Evolutionary conservation across 2,888 invertebrate genomes (phyloP), one percentile per base, ranked within the genome.

Genomic region (Athetis lepigone): DNA sequence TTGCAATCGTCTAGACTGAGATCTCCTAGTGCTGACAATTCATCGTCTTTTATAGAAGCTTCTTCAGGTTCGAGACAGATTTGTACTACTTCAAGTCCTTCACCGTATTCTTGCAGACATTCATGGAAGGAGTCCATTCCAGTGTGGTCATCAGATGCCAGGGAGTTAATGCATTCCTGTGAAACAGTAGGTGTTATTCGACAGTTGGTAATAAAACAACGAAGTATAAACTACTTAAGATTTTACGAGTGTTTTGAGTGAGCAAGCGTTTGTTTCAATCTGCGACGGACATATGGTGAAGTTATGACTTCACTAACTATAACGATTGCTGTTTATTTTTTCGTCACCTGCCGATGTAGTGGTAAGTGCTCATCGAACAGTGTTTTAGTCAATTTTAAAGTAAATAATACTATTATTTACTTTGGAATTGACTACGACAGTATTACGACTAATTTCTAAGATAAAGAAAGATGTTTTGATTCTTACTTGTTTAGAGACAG

Each of bases 101-200:
- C 96, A 5, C 96, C 96, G 75, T 96, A 96, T 80, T 96, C 96
- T 84, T 96, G 96, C 43, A 96, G 94, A 77, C 96, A 96, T 86
- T 96, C 96, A 84, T 96, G 96, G 79, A 96, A 96, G 45, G 96
- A 96, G 62, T 96, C 96, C 88, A 96, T 93, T 42, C 96, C 96
- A 0, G 96, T 96, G 80, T 96, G 96, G 76, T 96, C 96, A 60
- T 96, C 96, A 36, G 96, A 96, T 6, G 95, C 95, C 57, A 96
- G 86, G 1, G 96, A 96, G 81, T 95, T 95, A 61, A 95, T 85
- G 77, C 91, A 95, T 89, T 95, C 95, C 95, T 95, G 91, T 75
- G 75, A 83, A 85, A 83, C 72, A 81, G 36, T 39, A 56, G n/a
- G 42, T 42, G 39, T 69, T 72, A 70, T 58, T 69, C 55, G 58